Conservation (phyloP, 2,113 vertebrate genomes). For the Oplegnathus fasciatus region DNA sequence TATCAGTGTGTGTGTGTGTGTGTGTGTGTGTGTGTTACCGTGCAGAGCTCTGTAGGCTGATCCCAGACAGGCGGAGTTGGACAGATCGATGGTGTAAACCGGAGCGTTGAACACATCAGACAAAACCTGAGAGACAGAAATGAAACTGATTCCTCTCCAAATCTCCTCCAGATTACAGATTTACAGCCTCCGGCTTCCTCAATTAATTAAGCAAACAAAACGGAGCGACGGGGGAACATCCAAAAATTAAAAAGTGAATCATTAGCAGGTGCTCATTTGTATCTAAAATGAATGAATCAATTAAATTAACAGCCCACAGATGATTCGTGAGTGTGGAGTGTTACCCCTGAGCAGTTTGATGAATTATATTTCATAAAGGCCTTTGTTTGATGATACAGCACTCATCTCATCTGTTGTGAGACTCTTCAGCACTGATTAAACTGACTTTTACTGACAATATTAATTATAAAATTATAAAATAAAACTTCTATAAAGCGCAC, state of each 20-base stretch:
- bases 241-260: neutral
- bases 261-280: neutral
- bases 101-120: conserved; percentile 93
- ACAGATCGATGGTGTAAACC: conserved; percentile 90
- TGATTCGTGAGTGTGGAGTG: neutral
- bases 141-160: neutral
- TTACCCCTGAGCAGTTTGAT: neutral
- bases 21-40: conserved; percentile 82
- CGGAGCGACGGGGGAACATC: neutral
- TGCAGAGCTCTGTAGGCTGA: conserved; percentile 94
- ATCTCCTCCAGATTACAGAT: neutral
- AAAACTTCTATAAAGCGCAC: too few species aligned
- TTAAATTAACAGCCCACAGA: neutral
- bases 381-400: too few species aligned
- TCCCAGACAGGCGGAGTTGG: conserved; percentile 93
- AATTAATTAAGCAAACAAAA: neutral
- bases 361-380: neutral
- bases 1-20: neutral
- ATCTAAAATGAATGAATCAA: neutral
- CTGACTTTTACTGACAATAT: too few species aligned
- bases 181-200: neutral
- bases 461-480: too few species aligned
- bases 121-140: conserved; percentile 86
- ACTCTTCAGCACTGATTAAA: too few species aligned
- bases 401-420: too few species aligned